Percentiles rank a stretch among this genome's conserved stretches.
These are phyloP conservation scores for Brachyrhaphis roseni DNA, from an alignment of 2,797 vertebrate genomes.

Conservation along the genomic window DNA sequence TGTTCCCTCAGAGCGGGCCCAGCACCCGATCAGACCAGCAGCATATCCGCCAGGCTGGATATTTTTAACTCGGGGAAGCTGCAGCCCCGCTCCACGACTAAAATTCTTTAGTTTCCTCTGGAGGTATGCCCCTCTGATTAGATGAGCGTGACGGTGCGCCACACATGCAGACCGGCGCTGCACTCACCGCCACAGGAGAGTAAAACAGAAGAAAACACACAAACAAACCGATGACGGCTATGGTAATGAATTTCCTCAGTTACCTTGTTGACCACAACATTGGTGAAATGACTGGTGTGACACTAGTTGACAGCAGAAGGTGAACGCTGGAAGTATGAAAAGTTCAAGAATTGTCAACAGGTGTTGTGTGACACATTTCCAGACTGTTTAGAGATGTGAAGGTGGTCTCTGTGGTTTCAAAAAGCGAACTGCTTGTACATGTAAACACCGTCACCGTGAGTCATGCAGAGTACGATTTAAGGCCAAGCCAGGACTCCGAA, in stretches of 20 bases:
- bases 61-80: slow-evolving; percentile 83
- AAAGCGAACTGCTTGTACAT: background rate
- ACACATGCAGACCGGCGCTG: slow-evolving; percentile 44
- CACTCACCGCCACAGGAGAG: slow-evolving; percentile 21
- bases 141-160: slow-evolving; percentile 27
- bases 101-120: slow-evolving; percentile 70
- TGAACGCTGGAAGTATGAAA: background rate
- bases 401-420: slow-evolving; percentile 38
- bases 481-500: slow-evolving; percentile 7
- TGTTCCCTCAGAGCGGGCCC: slow-evolving; percentile 63
- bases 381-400: slow-evolving; percentile 6
- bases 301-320: slow-evolving; percentile 15
- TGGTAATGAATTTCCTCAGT: slow-evolving; percentile 10
- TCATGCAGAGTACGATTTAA: slow-evolving; percentile 18
- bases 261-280: background rate
- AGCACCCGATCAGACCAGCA: slow-evolving; percentile 65
- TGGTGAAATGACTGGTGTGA: slow-evolving; percentile 16
- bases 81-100: slow-evolving; percentile 52
- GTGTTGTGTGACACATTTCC: slow-evolving; percentile 38
- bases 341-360: slow-evolving; percentile 32
- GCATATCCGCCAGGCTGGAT: slow-evolving; percentile 71
- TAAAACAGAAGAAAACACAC: background rate
- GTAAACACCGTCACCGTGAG: slow-evolving; percentile 11
- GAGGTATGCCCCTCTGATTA: slow-evolving; percentile 56
- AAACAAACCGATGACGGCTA: slow-evolving; percentile 36